Conservation (phyloP, 2,113 vertebrate genomes). For the Phasianus colchicus region DNA sequence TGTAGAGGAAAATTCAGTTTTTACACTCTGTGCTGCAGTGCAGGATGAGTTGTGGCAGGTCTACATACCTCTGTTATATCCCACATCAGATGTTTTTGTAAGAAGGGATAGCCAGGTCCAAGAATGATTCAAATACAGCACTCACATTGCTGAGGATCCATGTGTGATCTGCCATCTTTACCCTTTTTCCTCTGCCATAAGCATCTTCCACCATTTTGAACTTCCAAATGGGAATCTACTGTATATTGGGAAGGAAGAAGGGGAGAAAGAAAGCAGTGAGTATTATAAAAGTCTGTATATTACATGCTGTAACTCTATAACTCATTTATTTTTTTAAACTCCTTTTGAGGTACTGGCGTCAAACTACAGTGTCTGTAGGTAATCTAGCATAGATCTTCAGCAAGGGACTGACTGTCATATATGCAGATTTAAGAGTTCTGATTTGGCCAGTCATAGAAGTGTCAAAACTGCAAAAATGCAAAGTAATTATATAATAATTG, state of each 20-base stretch:
- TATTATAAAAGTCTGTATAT: neutral
- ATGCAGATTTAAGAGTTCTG: neutral
- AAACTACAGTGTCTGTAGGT: neutral
- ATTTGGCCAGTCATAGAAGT: neutral
- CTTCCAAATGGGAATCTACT: neutral
- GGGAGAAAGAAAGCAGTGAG: too few species aligned
- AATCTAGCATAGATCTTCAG: neutral
- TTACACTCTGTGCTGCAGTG: neutral
- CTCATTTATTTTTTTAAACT: neutral
- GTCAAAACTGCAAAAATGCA: neutral
- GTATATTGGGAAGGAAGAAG: neutral
- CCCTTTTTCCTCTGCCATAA: neutral
- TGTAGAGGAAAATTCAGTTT: neutral
- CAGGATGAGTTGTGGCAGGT: neutral
- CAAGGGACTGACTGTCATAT: neutral
- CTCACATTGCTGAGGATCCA: neutral
- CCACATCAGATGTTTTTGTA: neutral
- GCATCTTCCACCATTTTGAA: neutral
- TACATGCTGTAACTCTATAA: neutral
- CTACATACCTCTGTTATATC: neutral
- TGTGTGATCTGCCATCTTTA: neutral
- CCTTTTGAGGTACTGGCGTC: neutral
- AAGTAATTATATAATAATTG: neutral
- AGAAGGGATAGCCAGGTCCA: neutral
- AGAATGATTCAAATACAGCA: neutral